Base-by-base conservation (phyloP, 2,888 invertebrate genomes). In the Tetragonula carbonaria region DNA sequence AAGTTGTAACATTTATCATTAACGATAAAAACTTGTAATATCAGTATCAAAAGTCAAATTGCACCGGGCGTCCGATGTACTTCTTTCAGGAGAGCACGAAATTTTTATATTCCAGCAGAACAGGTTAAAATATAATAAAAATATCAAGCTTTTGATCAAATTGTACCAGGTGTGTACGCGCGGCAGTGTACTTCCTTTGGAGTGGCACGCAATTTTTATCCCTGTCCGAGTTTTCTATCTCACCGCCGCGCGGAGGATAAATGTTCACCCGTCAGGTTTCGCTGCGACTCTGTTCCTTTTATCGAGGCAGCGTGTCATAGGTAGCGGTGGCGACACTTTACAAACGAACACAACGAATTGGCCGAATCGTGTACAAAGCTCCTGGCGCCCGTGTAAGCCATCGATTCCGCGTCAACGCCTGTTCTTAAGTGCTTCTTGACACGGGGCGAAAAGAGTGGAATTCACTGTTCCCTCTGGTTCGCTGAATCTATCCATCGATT, bases 381-480 rank as follows among this genome's bases (percentile, higher is more conserved):
- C 63, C 75, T 45, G 77, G 75, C 57, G 71, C 63, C 45, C 74
- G 63, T 80, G 86, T 81, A 86, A 86, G 78, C 83, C 74, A 86
- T 86, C 83, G 86, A 86, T 86, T 86, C 71, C 76, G 76, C 83
- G 76, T 78, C 83, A 71, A 78, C 63, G 78, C 33, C 74, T 74
- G 76, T 75, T 72, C 87, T 87, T 87, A 86, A 86, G 87, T 87
- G 86, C 86, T 79, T 57, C 86, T 86, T 79, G 86, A 86, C 86
- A 86, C 80, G 83, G 72, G 80, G 79, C 75, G 78, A 80, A 80
- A 86, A 83, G 86, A 86, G 86, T 86, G 81, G 86, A 83, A 80
- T 86, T 86, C 80, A 62, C 74, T 86, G 86, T 86, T 83, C 78
- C 78, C 63, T 83, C 81, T 77, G 85, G 80, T 74, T 76, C 82